Conservation (phyloP, 2,113 vertebrate genomes). For the Myotis yumanensis region DNA sequence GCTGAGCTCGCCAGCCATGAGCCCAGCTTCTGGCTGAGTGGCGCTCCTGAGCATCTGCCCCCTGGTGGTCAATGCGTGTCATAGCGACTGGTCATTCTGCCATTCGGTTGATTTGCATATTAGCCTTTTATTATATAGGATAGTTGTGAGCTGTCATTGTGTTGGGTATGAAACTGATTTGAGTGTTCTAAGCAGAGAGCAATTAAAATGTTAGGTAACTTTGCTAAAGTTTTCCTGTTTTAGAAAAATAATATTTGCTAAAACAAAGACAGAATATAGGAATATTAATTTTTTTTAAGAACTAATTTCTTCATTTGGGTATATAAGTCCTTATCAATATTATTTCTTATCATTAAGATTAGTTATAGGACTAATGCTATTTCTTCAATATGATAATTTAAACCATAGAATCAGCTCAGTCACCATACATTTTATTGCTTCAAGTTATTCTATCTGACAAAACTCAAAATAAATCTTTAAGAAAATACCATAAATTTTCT, state of each 20-base stretch:
- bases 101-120: too few relatives aligned
- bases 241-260: conserved; percentile 70
- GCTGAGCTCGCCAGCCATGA: too few relatives aligned
- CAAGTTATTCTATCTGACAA: conserved; percentile 61
- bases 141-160: conserved; percentile 38
- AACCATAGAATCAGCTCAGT: background rate
- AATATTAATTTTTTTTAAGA: conserved; percentile 71
- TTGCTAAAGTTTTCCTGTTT: conserved; percentile 66
- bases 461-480: conserved; percentile 13
- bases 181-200: conserved; percentile 52
- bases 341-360: background rate
- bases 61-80: too few relatives aligned
- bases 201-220: conserved; percentile 68
- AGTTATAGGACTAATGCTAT: background rate
- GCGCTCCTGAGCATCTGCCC: too few relatives aligned
- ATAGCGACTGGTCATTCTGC: too few relatives aligned
- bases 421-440: conserved; percentile 22
- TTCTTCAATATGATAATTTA: background rate
- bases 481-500: conserved; percentile 47
- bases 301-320: conserved; percentile 69
- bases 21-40: too few relatives aligned
- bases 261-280: conserved; percentile 52
- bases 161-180: conserved; percentile 29
- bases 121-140: too few relatives aligned
- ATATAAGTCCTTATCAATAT: conserved; percentile 6